Evolutionary conservation across 2,888 invertebrate species (phyloP).

Genomic region (Eupithecia centaureata): DNA sequence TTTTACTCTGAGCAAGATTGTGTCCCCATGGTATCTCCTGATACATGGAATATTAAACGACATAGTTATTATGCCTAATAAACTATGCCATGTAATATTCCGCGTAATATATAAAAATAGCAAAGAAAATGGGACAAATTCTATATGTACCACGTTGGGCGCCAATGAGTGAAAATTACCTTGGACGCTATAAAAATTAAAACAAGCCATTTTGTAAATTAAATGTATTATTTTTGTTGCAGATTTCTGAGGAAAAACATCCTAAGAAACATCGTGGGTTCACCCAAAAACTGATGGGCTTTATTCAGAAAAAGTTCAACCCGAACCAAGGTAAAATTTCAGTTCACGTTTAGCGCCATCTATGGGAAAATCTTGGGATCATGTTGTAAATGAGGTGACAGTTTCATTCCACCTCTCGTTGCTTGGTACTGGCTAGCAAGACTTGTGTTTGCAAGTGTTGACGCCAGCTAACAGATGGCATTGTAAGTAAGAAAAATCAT

Average conservation of each 20-base stretch:
- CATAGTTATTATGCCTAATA: too few species aligned
- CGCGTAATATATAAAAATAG: too few species aligned
- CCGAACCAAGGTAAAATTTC: slow-evolving; percentile 52
- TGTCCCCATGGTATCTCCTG: too few species aligned
- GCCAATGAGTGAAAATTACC: not conserved
- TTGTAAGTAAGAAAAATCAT: not conserved
- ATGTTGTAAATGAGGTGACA: not conserved
- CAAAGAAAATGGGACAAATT: not conserved
- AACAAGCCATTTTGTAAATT: not conserved
- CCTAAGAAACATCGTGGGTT: slow-evolving; percentile 51
- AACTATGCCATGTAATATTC: too few species aligned
- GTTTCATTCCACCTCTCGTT: not conserved
- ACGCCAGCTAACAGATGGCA: not conserved
- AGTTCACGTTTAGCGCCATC: not conserved
- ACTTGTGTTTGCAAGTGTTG: not conserved
- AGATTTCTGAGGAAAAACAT: slow-evolving; percentile 53
- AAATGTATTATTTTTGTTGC: slow-evolving; percentile 29
- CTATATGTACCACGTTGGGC: not conserved
- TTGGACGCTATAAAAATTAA: not conserved
- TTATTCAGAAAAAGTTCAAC: slow-evolving; percentile 54
- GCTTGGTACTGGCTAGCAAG: not conserved
- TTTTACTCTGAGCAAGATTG: too few species aligned
- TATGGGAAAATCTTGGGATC: not conserved
- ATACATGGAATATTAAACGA: too few species aligned
- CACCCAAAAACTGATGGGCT: slow-evolving; percentile 55